Conservation (phyloP, 2,113 vertebrate genomes). For the Phalacrocorax brasilianus region DNA sequence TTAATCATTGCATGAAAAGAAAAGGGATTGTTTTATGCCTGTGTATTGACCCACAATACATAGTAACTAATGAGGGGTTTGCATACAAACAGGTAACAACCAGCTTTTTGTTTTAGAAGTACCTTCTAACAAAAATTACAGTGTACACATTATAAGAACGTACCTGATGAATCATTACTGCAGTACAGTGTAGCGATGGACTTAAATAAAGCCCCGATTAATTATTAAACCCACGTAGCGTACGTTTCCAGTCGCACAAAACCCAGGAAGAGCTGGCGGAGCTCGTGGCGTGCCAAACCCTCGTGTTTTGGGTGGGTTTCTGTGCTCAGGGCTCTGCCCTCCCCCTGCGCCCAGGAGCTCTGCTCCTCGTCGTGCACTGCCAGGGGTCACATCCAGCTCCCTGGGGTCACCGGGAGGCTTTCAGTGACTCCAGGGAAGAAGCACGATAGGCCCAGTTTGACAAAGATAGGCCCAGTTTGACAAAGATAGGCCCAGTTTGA, state of each 20-base stretch:
- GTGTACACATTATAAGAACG: background rate
- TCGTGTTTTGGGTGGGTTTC: accelerated
- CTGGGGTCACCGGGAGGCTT: background rate
- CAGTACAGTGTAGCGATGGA: background rate
- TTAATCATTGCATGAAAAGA: constrained; percentile 27
- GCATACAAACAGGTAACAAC: background rate
- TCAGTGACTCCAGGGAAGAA: background rate
- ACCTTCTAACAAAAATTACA: background rate
- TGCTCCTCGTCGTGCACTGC: accelerated
- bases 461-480: background rate
- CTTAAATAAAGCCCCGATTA: background rate
- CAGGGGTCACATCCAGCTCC: accelerated
- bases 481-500: background rate
- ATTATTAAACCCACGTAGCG: background rate
- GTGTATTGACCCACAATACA: background rate
- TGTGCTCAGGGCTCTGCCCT: accelerated
- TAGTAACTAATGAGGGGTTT: background rate
- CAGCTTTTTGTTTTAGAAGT: background rate
- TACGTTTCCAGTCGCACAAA: accelerated
- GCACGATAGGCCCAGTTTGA: background rate
- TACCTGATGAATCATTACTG: background rate
- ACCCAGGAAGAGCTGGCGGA: background rate
- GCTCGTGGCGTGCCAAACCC: background rate
- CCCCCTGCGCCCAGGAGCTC: background rate
- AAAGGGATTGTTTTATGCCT: background rate